phyloP scores from a whole-genome alignment of 1,140 invertebrate species.

The Orius insidiosus region DNA sequence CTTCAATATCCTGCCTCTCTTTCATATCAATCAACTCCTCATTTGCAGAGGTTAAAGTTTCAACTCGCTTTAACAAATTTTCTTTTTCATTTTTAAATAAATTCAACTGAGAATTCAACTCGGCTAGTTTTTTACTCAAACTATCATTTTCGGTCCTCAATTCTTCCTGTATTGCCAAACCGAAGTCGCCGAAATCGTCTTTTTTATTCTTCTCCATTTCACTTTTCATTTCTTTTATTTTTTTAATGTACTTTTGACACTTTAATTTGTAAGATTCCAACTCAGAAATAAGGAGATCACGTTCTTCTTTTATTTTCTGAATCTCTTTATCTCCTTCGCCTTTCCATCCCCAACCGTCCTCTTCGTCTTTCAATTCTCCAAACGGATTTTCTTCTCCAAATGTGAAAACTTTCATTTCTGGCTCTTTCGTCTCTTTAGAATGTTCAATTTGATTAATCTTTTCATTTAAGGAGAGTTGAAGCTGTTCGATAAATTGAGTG shows the following conservation, averaged over 20 bases:
- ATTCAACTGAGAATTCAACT: constrained; percentile 34
- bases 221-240: constrained; percentile 52
- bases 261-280: constrained; percentile 40
- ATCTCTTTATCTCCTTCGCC: constrained; percentile 24
- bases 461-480: neutral
- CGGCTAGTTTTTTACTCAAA: constrained; percentile 43
- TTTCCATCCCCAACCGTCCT: constrained; percentile 39
- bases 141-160: constrained; percentile 42
- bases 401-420: constrained; percentile 4
- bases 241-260: constrained; percentile 49
- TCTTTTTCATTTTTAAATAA: constrained; percentile 45
- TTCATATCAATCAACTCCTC: constrained; percentile 58
- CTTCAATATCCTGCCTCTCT: constrained; percentile 54
- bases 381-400: constrained; percentile 7
- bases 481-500: neutral
- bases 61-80: constrained; percentile 45
- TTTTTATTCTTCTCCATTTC: constrained; percentile 32
- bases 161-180: constrained; percentile 57
- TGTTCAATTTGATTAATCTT: neutral
- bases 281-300: constrained; percentile 26
- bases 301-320: neutral
- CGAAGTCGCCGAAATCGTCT: constrained; percentile 41
- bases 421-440: constrained; percentile 3
- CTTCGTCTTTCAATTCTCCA: constrained; percentile 22
- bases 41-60: constrained; percentile 56